Base-by-base conservation (phyloP, 53 echinoderm and acorn worm species). In the Patiria pectinifera region DNA sequence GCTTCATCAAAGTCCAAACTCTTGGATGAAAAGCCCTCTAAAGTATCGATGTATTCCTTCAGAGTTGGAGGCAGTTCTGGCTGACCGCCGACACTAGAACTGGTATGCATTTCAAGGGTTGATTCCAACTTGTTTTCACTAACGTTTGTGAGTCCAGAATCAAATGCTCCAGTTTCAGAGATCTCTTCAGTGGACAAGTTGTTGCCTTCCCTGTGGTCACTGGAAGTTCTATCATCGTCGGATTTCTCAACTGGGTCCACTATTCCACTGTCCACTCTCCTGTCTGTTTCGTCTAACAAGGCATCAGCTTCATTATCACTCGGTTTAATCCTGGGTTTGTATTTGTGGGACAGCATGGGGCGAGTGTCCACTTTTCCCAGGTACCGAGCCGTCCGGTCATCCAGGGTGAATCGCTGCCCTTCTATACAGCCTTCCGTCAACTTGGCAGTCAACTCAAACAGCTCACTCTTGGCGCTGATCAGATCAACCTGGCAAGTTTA, bases 401-500 rank as follows among this genome's bases (percentile, higher is more conserved):
- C 90, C 49, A 90, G 45, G 48, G 82, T 66, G 69, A 90, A 90
- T 16, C 43, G 11, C 24, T 83, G 76, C 21, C 92, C 94, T 4
- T 84, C 97, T 2, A 99, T 92, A 6, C 90, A 48, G n/a, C 99
- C 97, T 48, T 96, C 94, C 14, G 99, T 99, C 58, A 99, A 85
- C 81, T 90, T 76, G 13, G 95, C 96, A 0, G 96, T 96, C 76
- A 98, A 91, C 69, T 91, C 93, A 76, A 97, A 85, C 45, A 98
- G 58, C 16, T 77, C 81, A 79, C 96, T 94, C 83, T 97, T 95
- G 83, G 66, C 85, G 78, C 85, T 87, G 82, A 98, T 5, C 13
- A 94, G 79, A 78, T 98, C 99, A 62, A 95, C 92, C 98, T 97
- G 82, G 7, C 23, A 22, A 86, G 1, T 23, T 69, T 72, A 35